These are phyloP conservation scores for Synergus gifuensis DNA, from an alignment of 2,888 invertebrate species.

Conservation along the genomic window DNA sequence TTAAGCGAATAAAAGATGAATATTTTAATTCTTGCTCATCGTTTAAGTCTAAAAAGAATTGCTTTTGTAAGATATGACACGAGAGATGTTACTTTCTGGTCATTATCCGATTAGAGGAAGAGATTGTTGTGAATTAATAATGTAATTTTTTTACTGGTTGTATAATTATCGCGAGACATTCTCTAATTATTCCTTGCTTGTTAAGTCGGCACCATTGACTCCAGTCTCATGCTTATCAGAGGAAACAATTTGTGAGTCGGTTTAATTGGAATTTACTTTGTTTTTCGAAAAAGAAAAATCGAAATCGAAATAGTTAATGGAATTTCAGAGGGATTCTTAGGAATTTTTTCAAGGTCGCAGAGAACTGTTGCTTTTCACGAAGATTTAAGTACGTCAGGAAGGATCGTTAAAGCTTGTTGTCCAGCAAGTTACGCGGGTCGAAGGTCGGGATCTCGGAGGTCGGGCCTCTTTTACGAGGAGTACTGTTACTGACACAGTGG, in stretches of 20 bases:
- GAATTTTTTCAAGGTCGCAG: slow-evolving; percentile 50
- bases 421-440: slow-evolving; percentile 51
- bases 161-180: slow-evolving; percentile 22
- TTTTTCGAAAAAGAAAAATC: not conserved
- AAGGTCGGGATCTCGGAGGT: slow-evolving; percentile 58
- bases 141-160: not conserved
- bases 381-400: slow-evolving; percentile 48
- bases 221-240: not conserved
- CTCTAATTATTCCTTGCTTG: slow-evolving; percentile 9
- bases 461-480: slow-evolving; percentile 65
- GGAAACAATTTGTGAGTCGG: not conserved
- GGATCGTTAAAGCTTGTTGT: slow-evolving; percentile 46
- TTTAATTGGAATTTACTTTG: not conserved
- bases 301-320: not conserved
- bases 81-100: slow-evolving; percentile 2
- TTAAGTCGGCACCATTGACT: not conserved
- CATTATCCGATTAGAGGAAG: slow-evolving; percentile 26
- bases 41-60: not conserved
- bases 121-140: slow-evolving; percentile 24
- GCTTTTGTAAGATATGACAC: not conserved
- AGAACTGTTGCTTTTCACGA: slow-evolving; percentile 53
- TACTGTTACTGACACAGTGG: slow-evolving; percentile 75
- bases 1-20: not conserved
- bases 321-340: not conserved
- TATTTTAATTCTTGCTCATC: not conserved